Percentiles rank a stretch among this genome's conserved stretches.
Conservation (phyloP, 2,113 vertebrate genomes). For the Ginglymostoma cirratum region DNA sequence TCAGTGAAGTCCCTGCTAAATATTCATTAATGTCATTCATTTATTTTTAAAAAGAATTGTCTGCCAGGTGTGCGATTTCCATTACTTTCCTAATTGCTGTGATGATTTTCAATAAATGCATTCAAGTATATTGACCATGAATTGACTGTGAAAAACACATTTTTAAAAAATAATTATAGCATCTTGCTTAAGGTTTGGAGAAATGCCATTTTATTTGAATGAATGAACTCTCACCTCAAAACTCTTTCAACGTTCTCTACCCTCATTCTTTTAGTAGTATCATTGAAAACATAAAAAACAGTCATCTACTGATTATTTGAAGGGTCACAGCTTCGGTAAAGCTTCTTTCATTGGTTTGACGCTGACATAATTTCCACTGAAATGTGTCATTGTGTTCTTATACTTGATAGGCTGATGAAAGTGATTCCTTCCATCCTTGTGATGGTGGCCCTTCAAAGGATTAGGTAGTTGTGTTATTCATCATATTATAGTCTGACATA, state of each 20-base stretch:
- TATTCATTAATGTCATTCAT: background rate
- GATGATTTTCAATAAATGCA: background rate
- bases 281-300: background rate
- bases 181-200: background rate
- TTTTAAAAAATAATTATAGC: background rate
- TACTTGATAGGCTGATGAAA: background rate
- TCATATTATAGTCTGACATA: background rate
- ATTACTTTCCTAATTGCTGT: background rate
- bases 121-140: background rate
- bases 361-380: background rate
- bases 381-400: background rate
- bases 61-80: background rate
- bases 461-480: background rate
- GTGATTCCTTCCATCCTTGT: background rate
- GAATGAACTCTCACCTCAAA: background rate
- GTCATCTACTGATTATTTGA: background rate
- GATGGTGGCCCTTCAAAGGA: background rate
- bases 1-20: background rate
- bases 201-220: background rate
- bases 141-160: background rate
- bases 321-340: background rate
- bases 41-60: background rate
- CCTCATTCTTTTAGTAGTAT: background rate
- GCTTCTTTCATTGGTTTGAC: background rate
- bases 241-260: background rate